Percentiles rank a stretch among this genome's conserved stretches.
Conservation (phyloP, 2,888 invertebrate species). For the Prosopocoilus inquinatus region DNA sequence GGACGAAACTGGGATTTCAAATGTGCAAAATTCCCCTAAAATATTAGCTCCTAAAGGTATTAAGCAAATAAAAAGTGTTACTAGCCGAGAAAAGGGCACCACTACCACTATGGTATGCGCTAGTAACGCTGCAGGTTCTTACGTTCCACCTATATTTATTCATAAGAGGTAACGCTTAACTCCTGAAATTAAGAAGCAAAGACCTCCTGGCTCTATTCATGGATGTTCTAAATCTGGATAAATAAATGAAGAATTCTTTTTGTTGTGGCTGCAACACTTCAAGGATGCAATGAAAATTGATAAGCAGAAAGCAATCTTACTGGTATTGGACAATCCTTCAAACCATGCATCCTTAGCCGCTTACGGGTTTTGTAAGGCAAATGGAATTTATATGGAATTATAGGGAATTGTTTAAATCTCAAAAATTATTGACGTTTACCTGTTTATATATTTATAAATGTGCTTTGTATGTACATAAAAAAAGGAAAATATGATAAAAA, state of each 20-base stretch:
- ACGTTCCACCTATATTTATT: background rate
- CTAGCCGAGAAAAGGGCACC: background rate
- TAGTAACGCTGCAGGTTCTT: background rate
- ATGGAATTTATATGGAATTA: too few relatives aligned
- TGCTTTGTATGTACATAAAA: too few relatives aligned
- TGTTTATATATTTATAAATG: too few relatives aligned
- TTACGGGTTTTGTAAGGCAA: background rate
- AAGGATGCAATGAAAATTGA: background rate
- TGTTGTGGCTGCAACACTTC: background rate
- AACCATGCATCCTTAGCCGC: background rate
- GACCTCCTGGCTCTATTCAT: background rate
- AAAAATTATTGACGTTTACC: too few relatives aligned
- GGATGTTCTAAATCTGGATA: background rate
- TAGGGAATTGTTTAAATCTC: too few relatives aligned
- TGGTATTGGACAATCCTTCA: background rate
- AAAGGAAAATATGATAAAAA: too few relatives aligned
- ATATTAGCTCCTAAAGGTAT: too few relatives aligned
- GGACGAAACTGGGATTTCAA: background rate
- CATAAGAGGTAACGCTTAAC: too few relatives aligned
- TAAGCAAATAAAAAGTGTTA: too few relatives aligned
- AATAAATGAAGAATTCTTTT: too few relatives aligned
- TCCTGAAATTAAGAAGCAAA: background rate
- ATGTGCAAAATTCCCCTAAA: background rate
- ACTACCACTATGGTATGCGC: background rate
- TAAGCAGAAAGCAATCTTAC: background rate